Evolutionary conservation across 2,888 invertebrate species (phyloP).

Genomic region (Pyrrhosoma nymphula): DNA sequence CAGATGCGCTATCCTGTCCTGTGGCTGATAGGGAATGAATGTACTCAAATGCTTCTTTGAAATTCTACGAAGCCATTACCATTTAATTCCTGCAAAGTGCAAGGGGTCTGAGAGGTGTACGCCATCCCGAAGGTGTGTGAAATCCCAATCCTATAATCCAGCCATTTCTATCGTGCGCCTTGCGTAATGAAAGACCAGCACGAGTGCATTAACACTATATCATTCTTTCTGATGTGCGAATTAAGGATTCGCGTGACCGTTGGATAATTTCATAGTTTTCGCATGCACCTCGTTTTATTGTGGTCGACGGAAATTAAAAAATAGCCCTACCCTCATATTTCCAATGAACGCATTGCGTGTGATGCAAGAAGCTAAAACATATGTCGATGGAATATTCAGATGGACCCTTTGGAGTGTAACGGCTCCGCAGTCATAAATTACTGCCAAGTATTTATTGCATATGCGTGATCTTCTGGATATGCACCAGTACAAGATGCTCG

Average conservation of each 20-base stretch:
- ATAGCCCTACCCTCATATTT: not conserved
- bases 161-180: not conserved
- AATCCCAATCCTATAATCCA: not conserved
- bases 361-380: not conserved
- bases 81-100: not conserved
- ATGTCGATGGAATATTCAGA: slow-evolving; percentile 1
- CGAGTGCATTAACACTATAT: not conserved
- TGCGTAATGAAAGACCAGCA: not conserved
- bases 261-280: not conserved
- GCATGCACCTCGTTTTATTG: slow-evolving; percentile 7
- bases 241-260: not conserved
- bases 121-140: not conserved
- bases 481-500: not conserved
- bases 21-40: not conserved
- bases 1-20: not conserved
- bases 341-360: not conserved
- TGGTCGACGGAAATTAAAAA: not conserved
- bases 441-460: not conserved
- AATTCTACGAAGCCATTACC: not conserved
- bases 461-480: not conserved
- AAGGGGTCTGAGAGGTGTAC: not conserved
- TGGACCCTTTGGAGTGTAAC: not conserved
- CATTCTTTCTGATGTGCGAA: not conserved
- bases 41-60: not conserved
- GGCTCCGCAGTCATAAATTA: not conserved